phyloP scores from a whole-genome alignment of 2,888 invertebrate species.

The Apoda limacodes region DNA sequence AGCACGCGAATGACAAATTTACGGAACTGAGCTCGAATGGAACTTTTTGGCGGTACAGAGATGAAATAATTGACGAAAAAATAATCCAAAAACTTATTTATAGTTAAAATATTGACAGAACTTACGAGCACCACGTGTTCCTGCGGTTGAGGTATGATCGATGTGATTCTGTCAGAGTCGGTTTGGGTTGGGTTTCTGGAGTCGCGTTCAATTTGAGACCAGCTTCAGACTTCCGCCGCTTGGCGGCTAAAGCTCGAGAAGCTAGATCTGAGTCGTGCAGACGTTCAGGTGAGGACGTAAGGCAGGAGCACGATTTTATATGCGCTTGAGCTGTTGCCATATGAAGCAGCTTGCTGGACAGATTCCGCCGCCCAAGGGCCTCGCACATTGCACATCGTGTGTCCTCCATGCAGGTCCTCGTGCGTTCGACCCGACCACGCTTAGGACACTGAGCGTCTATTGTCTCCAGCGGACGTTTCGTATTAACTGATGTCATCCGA shows the following conservation, averaged over 20 bases:
- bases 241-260: constrained; percentile 55
- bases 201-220: constrained; percentile 50
- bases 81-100: too few relatives aligned
- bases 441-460: constrained; percentile 62
- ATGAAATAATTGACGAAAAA: constrained; percentile 10
- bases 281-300: constrained; percentile 38
- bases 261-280: constrained; percentile 48
- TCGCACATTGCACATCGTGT: constrained; percentile 60
- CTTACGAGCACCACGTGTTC: constrained; percentile 69
- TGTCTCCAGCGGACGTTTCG: constrained; percentile 60
- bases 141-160: constrained; percentile 49
- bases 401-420: constrained; percentile 62
- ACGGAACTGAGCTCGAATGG: too few relatives aligned
- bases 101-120: constrained; percentile 19
- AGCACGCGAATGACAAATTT: constrained; percentile 6
- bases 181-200: constrained; percentile 38
- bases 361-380: constrained; percentile 55
- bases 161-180: constrained; percentile 29
- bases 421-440: constrained; percentile 59
- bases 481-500: constrained; percentile 69
- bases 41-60: constrained; percentile 9
- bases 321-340: constrained; percentile 65
- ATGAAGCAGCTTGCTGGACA: constrained; percentile 57
- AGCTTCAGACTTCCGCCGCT: constrained; percentile 59
- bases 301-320: constrained; percentile 51